Evolutionary conservation across 2,113 vertebrate genomes (phyloP), one percentile per base, ranked within the genome.

Genomic region (Brienomyrus brachyistius): DNA sequence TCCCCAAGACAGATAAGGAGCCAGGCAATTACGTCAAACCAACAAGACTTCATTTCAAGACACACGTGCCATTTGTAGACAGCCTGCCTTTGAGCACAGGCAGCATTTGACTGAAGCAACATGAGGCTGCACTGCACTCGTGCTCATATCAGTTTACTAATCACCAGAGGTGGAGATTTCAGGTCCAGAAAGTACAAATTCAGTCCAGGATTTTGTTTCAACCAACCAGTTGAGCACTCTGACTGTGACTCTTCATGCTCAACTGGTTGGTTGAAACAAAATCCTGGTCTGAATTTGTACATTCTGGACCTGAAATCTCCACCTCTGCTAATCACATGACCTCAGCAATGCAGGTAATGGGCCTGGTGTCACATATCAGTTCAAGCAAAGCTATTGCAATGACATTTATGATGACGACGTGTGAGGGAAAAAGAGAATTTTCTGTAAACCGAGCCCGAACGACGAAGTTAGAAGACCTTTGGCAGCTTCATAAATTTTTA

Each of bases 281-380:
- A 31, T 31, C 31, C 31, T 31, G 31, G 31, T 1, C 31, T 31
- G 31, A 31, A 31, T 31, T 31, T 31, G 31, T 31, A 31, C 31
- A 31, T 31, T 31, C 31, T 31, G 31, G 31, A 31, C 31, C 31
- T 31, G 31, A 40, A 40, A 40, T 40, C 40, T 40, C 40, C 40
- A 40, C 40, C 40, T 40, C 40, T 40, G 40, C 90, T 89, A 62
- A 91, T 91, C 89, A 87, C 51, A 40, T 77, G 80, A 91, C 90
- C 80, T 54, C 27, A 52, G 7, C 23, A 19, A 89, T 59, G 51
- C 85, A 35, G 80, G 51, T 84, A 66, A 62, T 21, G 43, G 35
- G n/a, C 5, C 27, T 4, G 47, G 21, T 45, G 47, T 13, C 45
- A 87, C 43, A 35, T 17, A 45, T 83, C 80, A 45, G 88, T 10